phyloP scores from a whole-genome alignment of 2,888 invertebrate genomes.

The Hypena proboscidalis region DNA sequence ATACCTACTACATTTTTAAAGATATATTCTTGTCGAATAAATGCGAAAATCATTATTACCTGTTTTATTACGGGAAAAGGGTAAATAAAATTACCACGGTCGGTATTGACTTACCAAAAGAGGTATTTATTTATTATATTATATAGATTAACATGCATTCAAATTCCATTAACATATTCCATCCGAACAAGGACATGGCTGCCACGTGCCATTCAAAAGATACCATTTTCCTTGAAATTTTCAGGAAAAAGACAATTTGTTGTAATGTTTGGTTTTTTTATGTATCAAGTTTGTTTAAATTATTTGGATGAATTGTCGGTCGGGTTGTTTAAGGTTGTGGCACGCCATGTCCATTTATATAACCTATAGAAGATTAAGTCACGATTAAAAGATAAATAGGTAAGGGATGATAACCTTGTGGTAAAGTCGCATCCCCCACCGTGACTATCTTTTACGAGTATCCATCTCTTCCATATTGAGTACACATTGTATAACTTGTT shows the following conservation, averaged over 20 bases:
- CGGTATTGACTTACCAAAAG: conserved; percentile 81
- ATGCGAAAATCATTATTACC: too few relatives aligned
- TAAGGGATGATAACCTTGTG: conserved; percentile 32
- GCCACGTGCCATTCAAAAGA: conserved; percentile 48
- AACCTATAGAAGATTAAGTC: conserved; percentile 53
- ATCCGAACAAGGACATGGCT: conserved; percentile 69
- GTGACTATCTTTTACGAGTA: conserved; percentile 49
- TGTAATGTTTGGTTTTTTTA: not conserved
- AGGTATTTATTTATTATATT: conserved; percentile 80
- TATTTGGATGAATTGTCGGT: too few relatives aligned
- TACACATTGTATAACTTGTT: conserved; percentile 80
- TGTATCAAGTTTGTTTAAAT: conserved; percentile 1
- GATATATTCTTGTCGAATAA: too few relatives aligned
- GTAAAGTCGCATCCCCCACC: conserved; percentile 30
- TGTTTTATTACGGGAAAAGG: not conserved
- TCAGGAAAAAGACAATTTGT: conserved; percentile 4
- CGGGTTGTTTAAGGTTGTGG: conserved; percentile 47
- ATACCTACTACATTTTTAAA: too few relatives aligned
- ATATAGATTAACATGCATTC: conserved; percentile 84
- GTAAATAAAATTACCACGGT: conserved; percentile 49
- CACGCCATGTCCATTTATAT: conserved; percentile 61
- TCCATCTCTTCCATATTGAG: conserved; percentile 64
- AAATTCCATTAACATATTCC: conserved; percentile 82
- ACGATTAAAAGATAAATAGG: conserved; percentile 50
- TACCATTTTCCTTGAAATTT: conserved; percentile 29